Conservation (phyloP, 2,888 invertebrate species). For the Doris montereyensis region DNA sequence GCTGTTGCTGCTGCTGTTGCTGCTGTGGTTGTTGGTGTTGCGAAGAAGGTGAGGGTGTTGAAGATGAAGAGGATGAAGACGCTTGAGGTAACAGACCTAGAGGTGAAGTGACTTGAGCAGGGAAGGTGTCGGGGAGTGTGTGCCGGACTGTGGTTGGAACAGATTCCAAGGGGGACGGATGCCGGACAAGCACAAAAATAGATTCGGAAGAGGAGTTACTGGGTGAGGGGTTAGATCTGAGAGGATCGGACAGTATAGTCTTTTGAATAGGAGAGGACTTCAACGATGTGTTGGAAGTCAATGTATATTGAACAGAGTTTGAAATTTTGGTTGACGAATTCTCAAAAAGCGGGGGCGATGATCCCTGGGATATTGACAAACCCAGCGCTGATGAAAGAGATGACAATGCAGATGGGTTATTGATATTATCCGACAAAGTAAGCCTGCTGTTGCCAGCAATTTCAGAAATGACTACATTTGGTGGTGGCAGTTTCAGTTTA, state of each 20-base stretch:
- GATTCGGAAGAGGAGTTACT: conserved; percentile 17
- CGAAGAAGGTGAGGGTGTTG: background rate
- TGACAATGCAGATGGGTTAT: too few relatives aligned
- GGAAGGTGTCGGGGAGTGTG: conserved; percentile 34
- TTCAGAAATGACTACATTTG: background rate
- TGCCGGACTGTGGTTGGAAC: conserved; percentile 40
- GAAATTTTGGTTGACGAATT: too few relatives aligned
- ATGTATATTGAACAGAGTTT: conserved; percentile 26
- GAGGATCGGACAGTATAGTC: background rate
- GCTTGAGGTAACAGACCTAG: background rate
- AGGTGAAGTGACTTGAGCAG: conserved; percentile 29
- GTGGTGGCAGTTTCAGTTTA: conserved; percentile 12
- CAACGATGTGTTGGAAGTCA: conserved; percentile 17
- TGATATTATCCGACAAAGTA: conserved; percentile 3
- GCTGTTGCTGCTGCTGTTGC: too few relatives aligned
- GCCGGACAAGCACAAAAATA: conserved; percentile 35
- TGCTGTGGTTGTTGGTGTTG: too few relatives aligned
- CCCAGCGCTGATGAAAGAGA: too few relatives aligned
- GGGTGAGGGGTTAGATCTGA: background rate
- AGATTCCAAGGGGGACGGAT: conserved; percentile 35
- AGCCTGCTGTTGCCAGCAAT: background rate
- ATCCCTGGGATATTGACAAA: too few relatives aligned
- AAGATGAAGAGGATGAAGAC: background rate
- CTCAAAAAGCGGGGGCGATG: too few relatives aligned
- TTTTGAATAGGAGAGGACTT: conserved; percentile 7